Evolutionary conservation across 2,888 invertebrate species (phyloP), one percentile per base, ranked within the genome.

Genomic region (Rhamnusium bicolor): DNA sequence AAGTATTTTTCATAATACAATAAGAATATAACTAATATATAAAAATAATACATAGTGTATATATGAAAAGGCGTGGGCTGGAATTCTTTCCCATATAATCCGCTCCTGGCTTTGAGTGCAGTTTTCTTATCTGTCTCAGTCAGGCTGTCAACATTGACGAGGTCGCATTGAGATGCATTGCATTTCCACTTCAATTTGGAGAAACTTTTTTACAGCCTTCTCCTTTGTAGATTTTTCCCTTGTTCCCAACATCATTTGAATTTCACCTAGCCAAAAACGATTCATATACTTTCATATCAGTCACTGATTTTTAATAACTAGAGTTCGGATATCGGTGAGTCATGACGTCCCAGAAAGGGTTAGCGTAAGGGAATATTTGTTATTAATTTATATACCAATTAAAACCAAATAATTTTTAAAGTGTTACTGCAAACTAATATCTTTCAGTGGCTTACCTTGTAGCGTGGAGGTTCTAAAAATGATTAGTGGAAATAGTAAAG

Each of bases 131-230:
- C 78, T 73, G 72, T 70, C 71, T 71, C 63, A 70, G 61, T 73
- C 73, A 72, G 62, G 69, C 74, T 74, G 73, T 76, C 78, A 73
- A 72, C 74, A 69, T 54, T 74, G 78, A 76, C 74, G 74, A 73
- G 71, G 72, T 75, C 74, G 69, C 77, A 74, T 72, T 69, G 53
- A 70, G 74, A 76, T 75, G 78, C 72, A 74, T 69, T 70, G 71
- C 75, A 76, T 70, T 75, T 72, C 72, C 72, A 71, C 68, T 74
- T 71, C 75, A 75, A 76, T 76, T 76, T 56, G 65, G 66, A 58
- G 69, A 71, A 62, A 73, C 66, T 67, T 76, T 76, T 67, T 76
- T 76, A 73, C 66, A 54, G 71, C 61, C 67, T 66, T 68, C 69
- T 73, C 73, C 73, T 76, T 66, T 70, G 53, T 56, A 56, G 40